Base-by-base conservation (phyloP, 2,888 invertebrate genomes). In the Coremacera marginata region DNA sequence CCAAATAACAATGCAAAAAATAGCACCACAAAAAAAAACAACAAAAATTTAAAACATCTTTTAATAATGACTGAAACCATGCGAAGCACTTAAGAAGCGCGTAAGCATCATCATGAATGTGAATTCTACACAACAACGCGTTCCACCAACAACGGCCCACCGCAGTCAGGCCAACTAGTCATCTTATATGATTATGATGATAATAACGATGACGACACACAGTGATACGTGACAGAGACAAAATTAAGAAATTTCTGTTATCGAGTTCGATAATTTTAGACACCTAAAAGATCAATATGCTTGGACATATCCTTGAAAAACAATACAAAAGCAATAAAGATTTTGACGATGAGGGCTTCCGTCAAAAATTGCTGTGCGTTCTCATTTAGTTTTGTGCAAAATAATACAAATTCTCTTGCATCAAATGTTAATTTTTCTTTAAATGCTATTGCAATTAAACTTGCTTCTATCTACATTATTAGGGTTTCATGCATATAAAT, bases 51-150 rank as follows among this genome's bases (percentile, higher is more conserved):
- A 65, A 11, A 27, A 65, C 19, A 19, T 73, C 62, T 27, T 62
- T 62, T 27, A 73, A 62, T 73, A 73, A 73, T 63, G 63, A 51
- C 72, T 63, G 62, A 73, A 73, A 73, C 72, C 51, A 73, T 73
- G 62, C 72, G 63, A 73, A 73, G 63, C 62, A 73, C 72, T 73
- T 73, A 49, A 60, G 51, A 73, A 27, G 70, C 55, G 70, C 70
- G 70, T 70, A 63, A 73, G 62, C 72, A 49, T 70, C 72, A 49
- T 70, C 49, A 63, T 62, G 74, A 63, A 65, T 65, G 74, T 34
- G 52, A 62, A 72, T 37, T n/a, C 31, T 16, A n/a, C 7, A 55
- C 55, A 22, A 34, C 16, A n/a, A 31, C 14, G n/a, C 0, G 16
- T 3, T 63, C 0, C 31, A 14, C n/a, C 14, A 31, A 63, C 62